A percentile compares a stretch with the other conserved stretches of the same genome.
Evolutionary conservation across 2,113 vertebrate genomes (phyloP).

Genomic region (Esox niger): DNA sequence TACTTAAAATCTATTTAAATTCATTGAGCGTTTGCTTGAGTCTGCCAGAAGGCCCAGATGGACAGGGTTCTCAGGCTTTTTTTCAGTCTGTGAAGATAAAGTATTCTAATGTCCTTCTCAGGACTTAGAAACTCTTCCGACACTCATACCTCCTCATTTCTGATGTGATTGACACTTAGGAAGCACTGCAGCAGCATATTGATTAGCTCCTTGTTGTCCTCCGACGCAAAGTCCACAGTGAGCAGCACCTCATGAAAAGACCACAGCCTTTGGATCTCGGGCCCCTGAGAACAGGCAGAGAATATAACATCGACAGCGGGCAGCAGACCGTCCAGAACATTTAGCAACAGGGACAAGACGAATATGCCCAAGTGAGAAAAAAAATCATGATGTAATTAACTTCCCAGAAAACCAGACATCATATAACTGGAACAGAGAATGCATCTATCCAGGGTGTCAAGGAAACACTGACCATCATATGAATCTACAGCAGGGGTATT

Average conservation of each 20-base stretch:
- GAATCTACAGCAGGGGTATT: too few relatives aligned
- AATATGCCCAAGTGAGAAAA: background rate
- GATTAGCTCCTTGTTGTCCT: constrained; percentile 79
- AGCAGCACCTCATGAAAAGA: constrained; percentile 76
- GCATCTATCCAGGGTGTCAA: too few relatives aligned
- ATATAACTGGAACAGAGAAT: too few relatives aligned
- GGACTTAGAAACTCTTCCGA: background rate
- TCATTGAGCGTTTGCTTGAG: background rate
- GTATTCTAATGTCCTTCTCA: too few relatives aligned
- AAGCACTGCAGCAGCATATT: constrained; percentile 86
- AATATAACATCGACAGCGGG: background rate
- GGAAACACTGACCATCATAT: too few relatives aligned
- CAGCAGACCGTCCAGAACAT: background rate
- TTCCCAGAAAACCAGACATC: background rate
- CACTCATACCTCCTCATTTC: constrained; percentile 75
- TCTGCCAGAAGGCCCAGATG: too few relatives aligned
- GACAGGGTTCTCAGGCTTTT: too few relatives aligned
- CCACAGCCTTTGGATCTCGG: constrained; percentile 81
- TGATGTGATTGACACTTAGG: constrained; percentile 73
- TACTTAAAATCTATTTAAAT: background rate
- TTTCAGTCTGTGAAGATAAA: too few relatives aligned
- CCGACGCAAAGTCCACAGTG: constrained; percentile 80
- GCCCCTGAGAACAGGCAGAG: constrained; percentile 62
- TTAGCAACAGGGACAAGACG: background rate
- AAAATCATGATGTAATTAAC: background rate